phyloP scores from a whole-genome alignment of 30 jellyfish, hydroid and myxozoan genomes.

The Thelohanellus kitauei region DNA sequence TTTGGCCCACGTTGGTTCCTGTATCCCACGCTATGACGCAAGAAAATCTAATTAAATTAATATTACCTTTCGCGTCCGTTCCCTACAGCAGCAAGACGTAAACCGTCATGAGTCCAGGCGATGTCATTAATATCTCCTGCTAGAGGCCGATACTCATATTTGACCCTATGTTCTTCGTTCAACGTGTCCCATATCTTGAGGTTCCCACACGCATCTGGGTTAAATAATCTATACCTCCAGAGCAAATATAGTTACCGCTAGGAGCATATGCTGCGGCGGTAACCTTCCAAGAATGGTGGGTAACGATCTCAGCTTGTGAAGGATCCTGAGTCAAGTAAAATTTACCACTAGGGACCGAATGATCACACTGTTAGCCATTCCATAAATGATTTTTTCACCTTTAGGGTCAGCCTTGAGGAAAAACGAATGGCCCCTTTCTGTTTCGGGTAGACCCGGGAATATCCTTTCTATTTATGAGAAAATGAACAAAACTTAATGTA shows the following conservation, averaged over 20 bases:
- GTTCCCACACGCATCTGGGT: conserved; percentile 34
- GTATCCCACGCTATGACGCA: conserved; percentile 72
- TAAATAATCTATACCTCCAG: conserved; percentile 25
- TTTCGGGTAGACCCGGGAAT: conserved; percentile 44
- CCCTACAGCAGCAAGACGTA: conserved; percentile 48
- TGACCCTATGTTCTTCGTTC: conserved; percentile 41
- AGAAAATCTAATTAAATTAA: conserved; percentile 15
- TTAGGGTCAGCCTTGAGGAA: conserved; percentile 31
- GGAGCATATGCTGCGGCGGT: conserved; percentile 76
- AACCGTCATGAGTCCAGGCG: conserved; percentile 91
- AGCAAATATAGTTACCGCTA: conserved; percentile 37
- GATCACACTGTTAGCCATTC: conserved; percentile 41
- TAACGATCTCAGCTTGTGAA: conserved; percentile 18
- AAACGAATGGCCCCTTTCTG: conserved; percentile 37
- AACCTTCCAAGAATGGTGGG: conserved; percentile 46
- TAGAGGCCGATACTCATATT: conserved; percentile 43
- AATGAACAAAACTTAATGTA: no score
- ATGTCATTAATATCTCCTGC: conserved; percentile 47
- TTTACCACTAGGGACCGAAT: conserved; percentile 41
- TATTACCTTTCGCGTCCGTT: conserved; percentile 71
- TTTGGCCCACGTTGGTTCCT: conserved; percentile 57
- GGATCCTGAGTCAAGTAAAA: conserved; percentile 17
- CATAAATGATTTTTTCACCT: conserved; percentile 25
- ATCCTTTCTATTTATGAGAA: conserved; percentile 5
- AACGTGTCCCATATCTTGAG: conserved; percentile 61